A percentile compares a stretch with the other conserved stretches of the same genome.
phyloP scores from a whole-genome alignment of 2,888 invertebrate genomes.

The Apodemia duryi region DNA sequence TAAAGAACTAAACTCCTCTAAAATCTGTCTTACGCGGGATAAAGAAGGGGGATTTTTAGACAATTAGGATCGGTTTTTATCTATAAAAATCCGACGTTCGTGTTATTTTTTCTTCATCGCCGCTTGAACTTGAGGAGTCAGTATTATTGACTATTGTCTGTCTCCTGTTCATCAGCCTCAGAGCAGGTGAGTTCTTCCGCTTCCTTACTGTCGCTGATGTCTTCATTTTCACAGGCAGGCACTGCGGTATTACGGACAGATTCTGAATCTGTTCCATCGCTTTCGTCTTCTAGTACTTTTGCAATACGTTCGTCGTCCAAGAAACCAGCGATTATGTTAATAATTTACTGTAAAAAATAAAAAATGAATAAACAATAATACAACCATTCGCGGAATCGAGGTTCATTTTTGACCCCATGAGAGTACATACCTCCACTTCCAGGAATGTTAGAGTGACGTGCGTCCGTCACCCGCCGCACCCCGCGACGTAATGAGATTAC shows the following conservation, averaged over 20 bases:
- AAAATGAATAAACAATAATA: conserved; percentile 1
- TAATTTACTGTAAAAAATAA: not conserved
- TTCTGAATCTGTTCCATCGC: not conserved
- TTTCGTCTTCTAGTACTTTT: not conserved
- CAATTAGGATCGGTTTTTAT: not conserved
- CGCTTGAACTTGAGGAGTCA: not conserved
- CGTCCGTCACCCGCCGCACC: not conserved
- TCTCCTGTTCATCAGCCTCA: conserved; percentile 5
- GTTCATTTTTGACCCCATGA: conserved; percentile 1
- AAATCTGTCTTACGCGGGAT: not conserved
- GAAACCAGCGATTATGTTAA: not conserved
- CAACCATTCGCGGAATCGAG: not conserved
- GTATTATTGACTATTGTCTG: not conserved
- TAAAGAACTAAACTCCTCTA: not conserved
- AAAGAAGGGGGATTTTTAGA: not conserved
- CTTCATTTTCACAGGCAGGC: too few species aligned
- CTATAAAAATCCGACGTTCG: not conserved
- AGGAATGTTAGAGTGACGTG: not conserved
- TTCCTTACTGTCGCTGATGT: too few species aligned
- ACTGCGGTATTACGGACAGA: not conserved
- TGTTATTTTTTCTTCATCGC: not conserved
- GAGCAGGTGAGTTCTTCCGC: not conserved
- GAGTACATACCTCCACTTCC: conserved; percentile 1
- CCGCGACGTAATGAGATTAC: not conserved
- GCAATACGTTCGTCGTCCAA: not conserved